Evolutionary conservation across 2,113 vertebrate genomes (phyloP).

Genomic region (Forbesichthys papilliferus): DNA sequence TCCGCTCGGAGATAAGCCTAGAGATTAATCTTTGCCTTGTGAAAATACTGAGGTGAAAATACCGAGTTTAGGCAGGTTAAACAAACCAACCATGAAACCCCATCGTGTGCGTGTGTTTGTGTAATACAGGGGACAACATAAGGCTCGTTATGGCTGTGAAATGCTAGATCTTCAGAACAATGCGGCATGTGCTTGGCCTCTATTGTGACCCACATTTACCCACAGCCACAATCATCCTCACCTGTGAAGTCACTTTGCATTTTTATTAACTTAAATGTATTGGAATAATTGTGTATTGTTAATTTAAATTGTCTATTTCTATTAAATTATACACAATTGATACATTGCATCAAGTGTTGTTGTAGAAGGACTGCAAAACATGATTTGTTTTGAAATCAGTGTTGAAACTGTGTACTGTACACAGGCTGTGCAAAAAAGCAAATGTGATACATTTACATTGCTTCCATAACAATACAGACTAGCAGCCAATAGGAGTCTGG

Average conservation of each 20-base stretch:
- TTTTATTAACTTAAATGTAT: background rate
- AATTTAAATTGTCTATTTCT: background rate
- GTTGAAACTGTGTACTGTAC: too few species aligned
- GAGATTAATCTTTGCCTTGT: slow-evolving; percentile 52
- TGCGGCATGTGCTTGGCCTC: background rate
- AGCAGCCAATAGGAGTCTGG: background rate
- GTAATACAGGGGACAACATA: background rate
- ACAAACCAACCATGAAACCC: slow-evolving; percentile 52
- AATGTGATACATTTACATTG: background rate
- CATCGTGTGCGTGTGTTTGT: slow-evolving; percentile 1
- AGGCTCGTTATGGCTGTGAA: background rate
- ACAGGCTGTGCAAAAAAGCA: too few species aligned
- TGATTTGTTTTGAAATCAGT: too few species aligned
- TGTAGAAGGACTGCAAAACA: background rate
- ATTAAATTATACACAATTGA: background rate
- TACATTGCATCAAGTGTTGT: background rate
- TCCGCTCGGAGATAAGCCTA: slow-evolving; percentile 44
- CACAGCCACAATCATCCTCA: background rate
- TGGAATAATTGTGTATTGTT: background rate
- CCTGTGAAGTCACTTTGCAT: background rate
- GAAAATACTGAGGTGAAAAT: slow-evolving; percentile 65
- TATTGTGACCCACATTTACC: too few species aligned
- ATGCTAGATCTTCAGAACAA: background rate
- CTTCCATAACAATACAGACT: background rate
- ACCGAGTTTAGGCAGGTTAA: slow-evolving; percentile 65